Evolutionary conservation across 2,113 vertebrate species (phyloP), one percentile per base, ranked within the genome.

Genomic region (Gasterosteus aculeatus): DNA sequence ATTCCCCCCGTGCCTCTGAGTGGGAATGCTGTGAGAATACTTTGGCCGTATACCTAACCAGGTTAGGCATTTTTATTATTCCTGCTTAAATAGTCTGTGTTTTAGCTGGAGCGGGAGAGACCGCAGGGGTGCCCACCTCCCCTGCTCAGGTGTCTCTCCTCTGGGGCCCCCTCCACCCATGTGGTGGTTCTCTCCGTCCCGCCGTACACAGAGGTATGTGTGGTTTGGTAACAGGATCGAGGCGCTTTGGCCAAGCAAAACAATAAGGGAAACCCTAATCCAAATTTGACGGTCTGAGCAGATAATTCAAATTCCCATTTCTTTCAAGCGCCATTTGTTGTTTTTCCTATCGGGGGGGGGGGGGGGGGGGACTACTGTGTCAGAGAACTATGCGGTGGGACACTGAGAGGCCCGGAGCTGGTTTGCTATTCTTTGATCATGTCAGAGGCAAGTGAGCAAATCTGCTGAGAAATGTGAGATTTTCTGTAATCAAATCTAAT

Each of bases 11-110:
- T 62, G 71, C n/a, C 58, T 74, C 62, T 16, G 38, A 72, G 54
- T 70, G 81, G 29, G 83, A 80, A 71, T 82, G 85, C 88, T 90
- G 84, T 80, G 72, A 86, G 85, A 87, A 84, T 83, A 86, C 76
- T 82, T 26, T 78, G 79, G 75, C 67, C 82, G 69, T 73, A 47
- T 70, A 60, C 70, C 82, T 88, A 85, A 81, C 82, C 82, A 82
- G 82, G 81, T 89, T 81, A 88, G 88, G 78, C 87, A 41, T 90
- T 92, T 91, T 87, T 88, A 86, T 93, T 87, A 89, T 86, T 90
- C 78, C 78, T 60, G 83, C 67, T 79, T 92, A 88, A 91, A 91
- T 67, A 82, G 86, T 87, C 85, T 80, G 78, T 88, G 86, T 92
- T 88, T 90, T 66, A 86, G 87, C 86, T 89, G 92, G 86, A 93